Evolutionary conservation across 2,797 vertebrate species (phyloP).

Genomic region (Rhodeus uyekii): DNA sequence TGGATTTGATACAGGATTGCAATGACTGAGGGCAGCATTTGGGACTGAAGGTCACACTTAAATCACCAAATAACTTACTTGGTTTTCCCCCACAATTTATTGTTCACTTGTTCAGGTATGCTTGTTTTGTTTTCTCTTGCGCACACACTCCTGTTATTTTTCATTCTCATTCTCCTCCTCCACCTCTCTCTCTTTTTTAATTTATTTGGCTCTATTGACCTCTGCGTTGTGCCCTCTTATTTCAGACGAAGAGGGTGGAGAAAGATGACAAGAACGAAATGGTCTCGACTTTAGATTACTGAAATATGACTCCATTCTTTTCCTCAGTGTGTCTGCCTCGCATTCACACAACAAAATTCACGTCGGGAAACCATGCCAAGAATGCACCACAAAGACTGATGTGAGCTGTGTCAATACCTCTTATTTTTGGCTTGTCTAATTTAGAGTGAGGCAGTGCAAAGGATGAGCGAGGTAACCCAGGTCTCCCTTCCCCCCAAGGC

Average conservation of each 20-base stretch:
- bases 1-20: not conserved
- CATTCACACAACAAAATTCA: not conserved
- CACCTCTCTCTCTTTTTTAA: conserved; percentile 17
- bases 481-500: conserved; percentile 14
- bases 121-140: not conserved
- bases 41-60: not conserved
- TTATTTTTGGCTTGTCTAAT: conserved; percentile 31
- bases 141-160: not conserved
- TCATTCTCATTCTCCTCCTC: conserved; percentile 17
- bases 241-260: conserved; percentile 21
- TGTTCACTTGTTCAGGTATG: conserved; percentile 6
- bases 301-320: conserved; percentile 22
- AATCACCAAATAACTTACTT: not conserved
- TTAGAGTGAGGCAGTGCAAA: not conserved
- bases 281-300: conserved; percentile 7
- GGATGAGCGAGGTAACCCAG: conserved; percentile 12
- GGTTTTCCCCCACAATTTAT: not conserved
- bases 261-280: conserved; percentile 18
- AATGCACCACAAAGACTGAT: conserved; percentile 11
- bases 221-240: conserved; percentile 44
- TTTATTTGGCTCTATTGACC: conserved; percentile 50
- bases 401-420: conserved; percentile 19
- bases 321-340: not conserved
- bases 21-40: not conserved
- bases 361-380: not conserved